A percentile compares a stretch with the other conserved stretches of the same genome.
phyloP scores from a whole-genome alignment of 1,140 invertebrate genomes.

The Bradysia coprophila region DNA sequence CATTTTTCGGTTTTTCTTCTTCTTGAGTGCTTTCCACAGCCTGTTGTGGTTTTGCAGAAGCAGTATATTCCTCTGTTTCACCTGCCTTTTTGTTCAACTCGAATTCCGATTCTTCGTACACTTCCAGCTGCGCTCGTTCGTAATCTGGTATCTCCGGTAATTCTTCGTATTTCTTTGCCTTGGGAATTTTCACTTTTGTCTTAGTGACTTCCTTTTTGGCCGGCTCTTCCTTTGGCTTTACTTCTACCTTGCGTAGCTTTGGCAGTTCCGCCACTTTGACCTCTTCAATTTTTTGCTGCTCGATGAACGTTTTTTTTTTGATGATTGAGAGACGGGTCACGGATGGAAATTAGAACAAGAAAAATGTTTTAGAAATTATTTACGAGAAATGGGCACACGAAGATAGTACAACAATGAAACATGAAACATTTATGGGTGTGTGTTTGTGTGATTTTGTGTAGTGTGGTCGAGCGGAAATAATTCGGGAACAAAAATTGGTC shows the following conservation, averaged over 20 bases:
- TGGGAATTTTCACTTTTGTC: conserved; percentile 30
- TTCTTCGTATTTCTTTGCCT: conserved; percentile 37
- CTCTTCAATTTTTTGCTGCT: conserved; percentile 14
- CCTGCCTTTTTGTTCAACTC: conserved; percentile 5
- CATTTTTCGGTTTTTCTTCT: conserved; percentile 10
- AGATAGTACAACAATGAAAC: not conserved
- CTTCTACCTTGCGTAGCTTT: conserved; percentile 19
- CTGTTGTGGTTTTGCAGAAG: not conserved
- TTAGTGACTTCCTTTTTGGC: conserved; percentile 23
- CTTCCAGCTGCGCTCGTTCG: conserved; percentile 33
- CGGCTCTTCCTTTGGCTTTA: conserved; percentile 13
- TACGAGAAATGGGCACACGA: not conserved
- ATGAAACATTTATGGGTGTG: too few relatives aligned
- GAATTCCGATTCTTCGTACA: conserved; percentile 30
- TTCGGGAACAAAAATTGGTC: too few relatives aligned
- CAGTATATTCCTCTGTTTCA: not conserved
- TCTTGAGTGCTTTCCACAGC: conserved; percentile 5
- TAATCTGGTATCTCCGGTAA: conserved; percentile 57
- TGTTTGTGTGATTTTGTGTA: too few relatives aligned
- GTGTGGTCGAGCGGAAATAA: too few relatives aligned
- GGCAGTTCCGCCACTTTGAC: conserved; percentile 14
- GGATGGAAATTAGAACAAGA: too few relatives aligned
- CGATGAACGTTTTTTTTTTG: conserved; percentile 17
- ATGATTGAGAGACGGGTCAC: conserved; percentile 12
- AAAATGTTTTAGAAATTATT: not conserved